Base-by-base conservation (phyloP, 2,797 vertebrate species). In the Liparis tanakae region DNA sequence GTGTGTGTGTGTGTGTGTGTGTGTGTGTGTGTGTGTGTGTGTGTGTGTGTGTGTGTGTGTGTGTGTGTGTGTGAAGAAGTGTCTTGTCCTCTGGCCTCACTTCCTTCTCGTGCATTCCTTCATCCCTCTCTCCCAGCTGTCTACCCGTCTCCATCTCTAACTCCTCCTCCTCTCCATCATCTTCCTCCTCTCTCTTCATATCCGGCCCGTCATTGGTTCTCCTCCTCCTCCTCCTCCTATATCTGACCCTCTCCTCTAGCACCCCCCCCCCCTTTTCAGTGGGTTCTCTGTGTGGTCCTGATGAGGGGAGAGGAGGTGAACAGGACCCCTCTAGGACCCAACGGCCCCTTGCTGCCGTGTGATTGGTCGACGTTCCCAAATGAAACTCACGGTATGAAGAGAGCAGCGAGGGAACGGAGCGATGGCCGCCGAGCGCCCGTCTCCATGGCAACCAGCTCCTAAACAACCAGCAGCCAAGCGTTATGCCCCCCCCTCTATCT, bases 201-300 rank as follows among this genome's bases (percentile, higher is more conserved):
- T 60, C 56, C 8, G 7, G 70, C 65, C 63, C 13, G 10, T 74
- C 77, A 67, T 64, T 67, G 67, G 67, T 69, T 82, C 30, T 1
- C 36, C 65, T 48, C 65, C 51, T 83, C 79, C n/a, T 74, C 69
- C 65, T 79, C 62, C 59, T 59, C 62, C n/a, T n/a, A n/a, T n/a
- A n/a, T 71, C 66, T 82, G 81, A 83, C 85, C 84, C 76, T 86
- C 85, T 81, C 62, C 74, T 82, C 54, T 55, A 63, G 64, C 75
- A 70, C 33, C 9, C 18, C 58, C 50, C 51, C 7, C 12, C 14
- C 51, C 7, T 6, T 53, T n/a, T 41, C 34, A 55, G 36, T 39
- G 43, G 53, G 36, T 53, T 62, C 60, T 60, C 20, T 63, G 13
- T 41, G 22, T 57, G 61, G 77, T 82, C 33, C 44, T 37, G 50